These are phyloP conservation scores for Rhynchotus rufescens DNA, from an alignment of 2,797 vertebrate genomes.

Conservation along the genomic window DNA sequence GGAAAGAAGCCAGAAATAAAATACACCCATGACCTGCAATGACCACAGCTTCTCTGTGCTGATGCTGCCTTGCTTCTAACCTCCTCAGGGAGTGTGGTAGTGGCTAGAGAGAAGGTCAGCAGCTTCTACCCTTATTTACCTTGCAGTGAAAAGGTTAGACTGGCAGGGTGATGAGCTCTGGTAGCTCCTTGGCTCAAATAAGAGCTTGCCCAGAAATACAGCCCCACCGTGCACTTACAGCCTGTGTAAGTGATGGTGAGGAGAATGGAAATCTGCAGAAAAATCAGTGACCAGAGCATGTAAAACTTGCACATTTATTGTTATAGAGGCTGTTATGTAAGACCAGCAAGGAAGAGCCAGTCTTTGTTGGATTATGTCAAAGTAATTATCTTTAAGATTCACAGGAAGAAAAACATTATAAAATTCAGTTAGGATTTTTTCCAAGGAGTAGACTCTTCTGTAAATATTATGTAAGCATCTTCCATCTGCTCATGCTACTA, in stretches of 20 bases:
- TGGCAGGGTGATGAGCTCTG: neutral
- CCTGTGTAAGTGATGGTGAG: neutral
- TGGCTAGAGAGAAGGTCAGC: neutral
- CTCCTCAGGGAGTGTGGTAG: neutral
- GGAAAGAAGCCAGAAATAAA: slow-evolving; percentile 44
- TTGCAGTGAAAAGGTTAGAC: neutral
- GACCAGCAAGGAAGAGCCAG: neutral
- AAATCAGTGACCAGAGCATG: neutral
- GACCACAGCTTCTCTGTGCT: slow-evolving; percentile 34
- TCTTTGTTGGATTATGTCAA: neutral
- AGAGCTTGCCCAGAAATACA: neutral
- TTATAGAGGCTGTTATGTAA: neutral
- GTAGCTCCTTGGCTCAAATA: neutral
- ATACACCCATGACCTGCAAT: slow-evolving; percentile 36
- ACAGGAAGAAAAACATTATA: neutral
- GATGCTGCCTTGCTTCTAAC: neutral
- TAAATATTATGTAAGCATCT: neutral
- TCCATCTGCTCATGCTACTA: neutral
- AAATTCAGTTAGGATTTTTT: neutral
- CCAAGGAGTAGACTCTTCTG: neutral
- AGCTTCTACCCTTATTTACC: neutral
- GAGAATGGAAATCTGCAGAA: neutral
- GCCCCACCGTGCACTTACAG: neutral
- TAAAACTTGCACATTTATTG: neutral
- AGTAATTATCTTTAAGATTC: neutral